A percentile compares a stretch with the other conserved stretches of the same genome.
phyloP scores from a whole-genome alignment of 2,888 invertebrate species.

The Dryococelus australis region DNA sequence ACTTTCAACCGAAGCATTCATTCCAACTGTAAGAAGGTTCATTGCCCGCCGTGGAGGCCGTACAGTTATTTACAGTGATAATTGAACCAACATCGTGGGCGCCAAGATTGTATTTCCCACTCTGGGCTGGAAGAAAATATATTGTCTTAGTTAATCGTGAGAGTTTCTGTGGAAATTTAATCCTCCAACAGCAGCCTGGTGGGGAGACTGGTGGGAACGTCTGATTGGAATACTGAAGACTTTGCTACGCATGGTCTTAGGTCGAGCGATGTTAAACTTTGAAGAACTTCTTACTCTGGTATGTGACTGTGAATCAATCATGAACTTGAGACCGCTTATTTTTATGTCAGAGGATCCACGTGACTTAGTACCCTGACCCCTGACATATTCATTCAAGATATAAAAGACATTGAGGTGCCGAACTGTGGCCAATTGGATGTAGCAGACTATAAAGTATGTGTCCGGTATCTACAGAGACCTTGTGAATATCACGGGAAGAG shows the following conservation, averaged over 20 bases:
- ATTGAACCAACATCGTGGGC: too few species aligned
- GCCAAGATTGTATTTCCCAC: too few species aligned
- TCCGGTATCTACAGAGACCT: too few species aligned
- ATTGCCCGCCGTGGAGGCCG: too few species aligned
- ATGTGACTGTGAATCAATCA: conserved; percentile 52
- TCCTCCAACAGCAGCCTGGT: conserved; percentile 57
- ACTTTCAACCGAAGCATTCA: too few species aligned
- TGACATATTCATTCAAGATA: background rate
- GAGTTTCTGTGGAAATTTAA: conserved; percentile 55
- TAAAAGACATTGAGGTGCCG: background rate
- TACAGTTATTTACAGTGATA: too few species aligned
- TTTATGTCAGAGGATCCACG: conserved; percentile 48
- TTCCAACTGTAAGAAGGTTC: too few species aligned
- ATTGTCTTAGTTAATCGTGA: too few species aligned
- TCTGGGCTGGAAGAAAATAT: too few species aligned
- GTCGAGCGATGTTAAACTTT: conserved; percentile 50
- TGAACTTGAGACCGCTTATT: conserved; percentile 55
- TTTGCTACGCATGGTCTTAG: conserved; percentile 53
- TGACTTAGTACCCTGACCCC: conserved; percentile 34
- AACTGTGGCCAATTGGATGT: background rate
- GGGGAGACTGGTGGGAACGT: conserved; percentile 59
- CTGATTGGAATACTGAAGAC: conserved; percentile 55
- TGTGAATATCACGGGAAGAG: too few species aligned
- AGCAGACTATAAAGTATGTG: too few species aligned
- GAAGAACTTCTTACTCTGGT: conserved; percentile 52